Evolutionary conservation across 2,797 vertebrate genomes (phyloP).

Genomic region (Pangasius djambal): DNA sequence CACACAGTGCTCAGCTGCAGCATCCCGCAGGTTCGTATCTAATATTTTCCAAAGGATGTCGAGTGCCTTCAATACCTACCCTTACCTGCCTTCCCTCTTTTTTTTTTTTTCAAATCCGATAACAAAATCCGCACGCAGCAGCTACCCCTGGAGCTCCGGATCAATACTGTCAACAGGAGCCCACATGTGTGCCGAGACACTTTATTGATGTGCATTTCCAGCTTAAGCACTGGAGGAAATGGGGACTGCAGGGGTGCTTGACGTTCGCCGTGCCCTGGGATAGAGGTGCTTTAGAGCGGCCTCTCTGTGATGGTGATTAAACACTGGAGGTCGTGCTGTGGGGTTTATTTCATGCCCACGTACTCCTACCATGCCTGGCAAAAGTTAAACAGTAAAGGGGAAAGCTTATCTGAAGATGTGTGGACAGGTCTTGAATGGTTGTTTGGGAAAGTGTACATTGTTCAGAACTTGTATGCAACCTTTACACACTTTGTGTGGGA

Average conservation of each 20-base stretch:
- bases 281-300: slow-evolving; percentile 34
- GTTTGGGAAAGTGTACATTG: neutral
- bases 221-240: slow-evolving; percentile 59
- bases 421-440: too few relatives aligned
- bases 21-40: slow-evolving; percentile 50
- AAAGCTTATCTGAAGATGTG: slow-evolving; percentile 5
- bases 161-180: slow-evolving; percentile 61
- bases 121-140: slow-evolving; percentile 52
- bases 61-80: slow-evolving; percentile 55
- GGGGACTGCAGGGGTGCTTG: slow-evolving; percentile 44
- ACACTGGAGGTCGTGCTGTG: slow-evolving; percentile 40
- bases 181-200: slow-evolving; percentile 50
- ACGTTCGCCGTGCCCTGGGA: slow-evolving; percentile 44
- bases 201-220: slow-evolving; percentile 63
- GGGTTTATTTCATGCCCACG: slow-evolving; percentile 35
- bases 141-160: slow-evolving; percentile 50
- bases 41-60: slow-evolving; percentile 58
- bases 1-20: slow-evolving; percentile 51
- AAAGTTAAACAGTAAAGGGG: slow-evolving; percentile 1
- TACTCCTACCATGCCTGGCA: slow-evolving; percentile 20
- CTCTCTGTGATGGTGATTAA: slow-evolving; percentile 57
- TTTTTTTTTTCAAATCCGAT: slow-evolving; percentile 51
- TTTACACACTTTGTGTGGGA: neutral
- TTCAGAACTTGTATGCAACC: neutral
- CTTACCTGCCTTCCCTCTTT: slow-evolving; percentile 47